Conservation (phyloP, 2,797 vertebrate species). For the Microcaecilia unicolor region DNA sequence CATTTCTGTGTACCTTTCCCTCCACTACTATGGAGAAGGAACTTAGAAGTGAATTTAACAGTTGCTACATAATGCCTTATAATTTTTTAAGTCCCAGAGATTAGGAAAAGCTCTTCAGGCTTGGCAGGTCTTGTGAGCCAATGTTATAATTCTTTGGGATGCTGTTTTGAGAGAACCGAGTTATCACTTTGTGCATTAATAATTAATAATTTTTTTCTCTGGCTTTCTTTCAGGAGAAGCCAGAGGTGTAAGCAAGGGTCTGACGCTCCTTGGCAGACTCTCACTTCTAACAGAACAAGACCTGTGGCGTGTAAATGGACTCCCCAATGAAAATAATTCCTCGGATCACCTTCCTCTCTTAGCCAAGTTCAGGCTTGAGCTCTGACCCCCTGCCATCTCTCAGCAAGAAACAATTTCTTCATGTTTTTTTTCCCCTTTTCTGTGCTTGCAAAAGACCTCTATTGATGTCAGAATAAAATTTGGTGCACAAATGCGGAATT, state of each 20-base stretch:
- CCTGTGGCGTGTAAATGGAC: conserved; percentile 66
- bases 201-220: no score
- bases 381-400: conserved; percentile 34
- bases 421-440: not conserved
- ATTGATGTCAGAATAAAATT: conserved; percentile 13
- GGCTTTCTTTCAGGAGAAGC: conserved; percentile 35
- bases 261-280: conserved; percentile 77
- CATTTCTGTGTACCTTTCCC: no score
- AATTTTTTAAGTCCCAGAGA: no score
- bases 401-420: not conserved
- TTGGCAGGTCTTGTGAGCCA: no score
- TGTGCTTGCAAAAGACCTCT: conserved; percentile 22
- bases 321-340: conserved; percentile 78
- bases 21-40: no score
- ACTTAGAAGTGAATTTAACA: no score
- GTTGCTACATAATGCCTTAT: no score
- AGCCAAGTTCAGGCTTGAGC: conserved; percentile 70
- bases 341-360: conserved; percentile 90
- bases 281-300: conserved; percentile 74
- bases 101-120: no score
- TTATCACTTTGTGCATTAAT: no score
- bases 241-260: conserved; percentile 45
- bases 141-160: no score
- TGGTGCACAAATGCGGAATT: conserved; percentile 23
- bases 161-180: no score